Evolutionary conservation across 2,888 invertebrate genomes (phyloP).

Genomic region (Apoda limacodes): DNA sequence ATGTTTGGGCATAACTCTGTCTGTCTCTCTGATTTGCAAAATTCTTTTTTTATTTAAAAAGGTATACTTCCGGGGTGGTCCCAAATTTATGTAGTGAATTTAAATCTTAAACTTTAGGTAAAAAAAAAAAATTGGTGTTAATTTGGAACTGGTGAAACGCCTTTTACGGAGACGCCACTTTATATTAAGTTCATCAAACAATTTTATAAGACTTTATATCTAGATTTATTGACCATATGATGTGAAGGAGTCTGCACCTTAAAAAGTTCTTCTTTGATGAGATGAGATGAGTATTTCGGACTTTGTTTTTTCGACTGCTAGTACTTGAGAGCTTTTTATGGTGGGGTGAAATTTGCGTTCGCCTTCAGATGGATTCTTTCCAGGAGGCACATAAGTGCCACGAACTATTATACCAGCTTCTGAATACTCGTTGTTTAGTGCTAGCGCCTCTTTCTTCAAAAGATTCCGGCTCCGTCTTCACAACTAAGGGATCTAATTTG

Average conservation of each 20-base stretch:
- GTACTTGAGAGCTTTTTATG: constrained; percentile 97
- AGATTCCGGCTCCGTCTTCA: too few relatives aligned
- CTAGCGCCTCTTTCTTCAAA: constrained; percentile 98
- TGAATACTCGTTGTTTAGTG: constrained; percentile 98
- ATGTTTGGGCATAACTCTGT: too few relatives aligned
- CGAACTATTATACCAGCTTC: constrained; percentile 99
- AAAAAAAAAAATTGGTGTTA: too few relatives aligned
- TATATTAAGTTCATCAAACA: constrained; percentile 23
- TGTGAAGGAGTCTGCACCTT: constrained; percentile 89
- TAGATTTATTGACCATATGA: constrained; percentile 89
- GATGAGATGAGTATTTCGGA: constrained; percentile 96
- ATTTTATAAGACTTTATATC: constrained; percentile 95
- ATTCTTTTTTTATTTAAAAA: too few relatives aligned
- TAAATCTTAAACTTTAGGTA: too few relatives aligned
- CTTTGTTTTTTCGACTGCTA: constrained; percentile 95
- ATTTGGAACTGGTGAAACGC: too few relatives aligned
- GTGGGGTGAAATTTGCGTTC: constrained; percentile 97
- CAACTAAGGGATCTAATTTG: too few relatives aligned
- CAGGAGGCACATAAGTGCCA: constrained; percentile 94
- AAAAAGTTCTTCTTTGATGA: constrained; percentile 97
- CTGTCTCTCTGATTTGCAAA: too few relatives aligned
- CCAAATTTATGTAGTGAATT: too few relatives aligned
- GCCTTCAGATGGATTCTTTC: constrained; percentile 90
- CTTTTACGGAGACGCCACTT: constrained; percentile 13
- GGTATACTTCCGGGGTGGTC: too few relatives aligned